Evolutionary conservation across 2,113 vertebrate genomes (phyloP).

Genomic region (Trichomycterus rosablanca): DNA sequence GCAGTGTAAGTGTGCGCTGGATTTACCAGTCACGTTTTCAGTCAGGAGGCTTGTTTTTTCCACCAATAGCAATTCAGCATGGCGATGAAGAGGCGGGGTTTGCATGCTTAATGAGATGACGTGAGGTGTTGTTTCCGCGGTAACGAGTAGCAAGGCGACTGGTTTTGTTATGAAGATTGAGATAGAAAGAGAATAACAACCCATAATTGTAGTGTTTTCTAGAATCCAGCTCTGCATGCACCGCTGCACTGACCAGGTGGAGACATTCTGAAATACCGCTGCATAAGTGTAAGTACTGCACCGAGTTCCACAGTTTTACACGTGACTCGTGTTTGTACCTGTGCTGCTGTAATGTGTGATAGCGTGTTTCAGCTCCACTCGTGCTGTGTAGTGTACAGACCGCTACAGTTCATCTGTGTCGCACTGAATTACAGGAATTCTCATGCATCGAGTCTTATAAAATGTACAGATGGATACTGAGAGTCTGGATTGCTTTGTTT

Average conservation of each 20-base stretch:
- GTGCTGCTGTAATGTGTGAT: constrained; percentile 32
- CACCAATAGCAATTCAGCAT: constrained; percentile 33
- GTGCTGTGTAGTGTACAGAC: neutral
- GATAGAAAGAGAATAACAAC: neutral
- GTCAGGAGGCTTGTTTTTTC: constrained; percentile 17
- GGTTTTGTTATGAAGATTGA: constrained; percentile 33
- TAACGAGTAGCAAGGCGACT: constrained; percentile 25
- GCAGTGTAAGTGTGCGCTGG: too few species aligned
- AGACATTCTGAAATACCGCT: neutral
- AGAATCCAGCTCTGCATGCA: too few species aligned
- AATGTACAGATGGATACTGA: too few species aligned
- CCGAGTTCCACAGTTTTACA: neutral
- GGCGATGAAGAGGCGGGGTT: constrained; percentile 17
- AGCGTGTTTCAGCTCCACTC: constrained; percentile 19
- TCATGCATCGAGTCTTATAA: too few species aligned
- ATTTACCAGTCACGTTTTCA: constrained; percentile 39
- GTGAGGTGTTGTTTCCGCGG: constrained; percentile 33
- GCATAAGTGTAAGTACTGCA: constrained; percentile 16
- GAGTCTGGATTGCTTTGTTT: too few species aligned
- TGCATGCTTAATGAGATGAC: constrained; percentile 23
- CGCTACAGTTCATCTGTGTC: neutral
- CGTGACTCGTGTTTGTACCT: constrained; percentile 22
- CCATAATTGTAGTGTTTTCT: too few species aligned
- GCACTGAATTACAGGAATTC: neutral
- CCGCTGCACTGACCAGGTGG: too few species aligned